These are phyloP conservation scores for Acleris sparsana DNA, from an alignment of 2,888 invertebrate species.

Conservation along the genomic window DNA sequence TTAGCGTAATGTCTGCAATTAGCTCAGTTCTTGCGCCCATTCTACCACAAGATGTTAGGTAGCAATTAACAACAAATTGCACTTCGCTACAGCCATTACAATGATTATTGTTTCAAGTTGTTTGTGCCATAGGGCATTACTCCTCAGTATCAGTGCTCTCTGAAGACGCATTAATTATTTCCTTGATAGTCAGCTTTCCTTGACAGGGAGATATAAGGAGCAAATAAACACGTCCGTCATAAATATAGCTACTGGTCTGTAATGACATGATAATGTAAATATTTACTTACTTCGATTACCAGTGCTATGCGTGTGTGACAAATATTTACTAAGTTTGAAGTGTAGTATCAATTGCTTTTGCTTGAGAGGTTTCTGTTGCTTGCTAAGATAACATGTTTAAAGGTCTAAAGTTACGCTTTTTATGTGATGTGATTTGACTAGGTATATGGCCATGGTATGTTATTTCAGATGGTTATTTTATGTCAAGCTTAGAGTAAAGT, in stretches of 20 bases:
- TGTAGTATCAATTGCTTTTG: neutral
- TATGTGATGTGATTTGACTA: too few relatives aligned
- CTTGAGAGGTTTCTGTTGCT: neutral
- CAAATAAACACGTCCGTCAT: conserved; percentile 24
- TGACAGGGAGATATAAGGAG: conserved; percentile 18
- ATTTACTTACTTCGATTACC: conserved; percentile 1
- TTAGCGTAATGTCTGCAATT: conserved; percentile 28
- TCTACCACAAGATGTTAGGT: conserved; percentile 27
- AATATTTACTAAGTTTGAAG: conserved; percentile 6
- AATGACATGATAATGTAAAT: conserved; percentile 26
- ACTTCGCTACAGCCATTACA: conserved; percentile 25
- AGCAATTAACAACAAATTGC: conserved; percentile 31
- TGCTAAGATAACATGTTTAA: neutral
- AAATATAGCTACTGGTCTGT: conserved; percentile 18
- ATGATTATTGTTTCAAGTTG: conserved; percentile 29
- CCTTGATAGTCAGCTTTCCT: conserved; percentile 27
- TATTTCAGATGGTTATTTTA: too few relatives aligned
- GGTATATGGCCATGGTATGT: too few relatives aligned
- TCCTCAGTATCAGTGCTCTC: conserved; percentile 20
- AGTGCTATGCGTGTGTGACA: neutral
- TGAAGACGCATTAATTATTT: conserved; percentile 29
- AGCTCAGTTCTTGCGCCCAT: conserved; percentile 31
- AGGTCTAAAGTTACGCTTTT: neutral
- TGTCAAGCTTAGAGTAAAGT: too few relatives aligned
- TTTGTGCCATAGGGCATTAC: conserved; percentile 29